Percentiles rank a stretch among this genome's conserved stretches.
Conservation (phyloP, 2,797 vertebrate species). For the Clarias fuscus region DNA sequence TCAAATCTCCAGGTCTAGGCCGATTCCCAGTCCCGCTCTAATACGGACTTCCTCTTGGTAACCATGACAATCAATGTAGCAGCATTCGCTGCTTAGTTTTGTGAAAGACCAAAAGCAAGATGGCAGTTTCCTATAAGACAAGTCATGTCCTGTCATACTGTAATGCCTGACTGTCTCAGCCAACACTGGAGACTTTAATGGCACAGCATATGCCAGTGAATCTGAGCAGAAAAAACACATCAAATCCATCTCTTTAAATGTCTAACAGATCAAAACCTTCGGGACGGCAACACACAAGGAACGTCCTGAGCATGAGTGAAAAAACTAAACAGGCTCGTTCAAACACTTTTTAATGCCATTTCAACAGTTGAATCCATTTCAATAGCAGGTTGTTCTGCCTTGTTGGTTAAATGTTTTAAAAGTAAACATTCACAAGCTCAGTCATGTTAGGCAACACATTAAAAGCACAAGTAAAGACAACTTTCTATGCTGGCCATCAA, state of each 20-base stretch:
- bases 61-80: conserved; percentile 1
- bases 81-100: background rate
- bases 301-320: background rate
- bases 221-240: background rate
- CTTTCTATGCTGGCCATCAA: conserved; percentile 5
- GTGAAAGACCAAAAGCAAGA: conserved; percentile 6
- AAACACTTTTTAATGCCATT: conserved; percentile 13
- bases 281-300: background rate
- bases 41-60: background rate
- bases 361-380: background rate
- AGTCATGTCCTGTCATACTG: background rate
- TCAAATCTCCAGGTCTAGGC: background rate
- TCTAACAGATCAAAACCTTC: background rate
- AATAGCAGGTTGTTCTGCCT: conserved; percentile 1
- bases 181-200: background rate
- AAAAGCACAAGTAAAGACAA: conserved; percentile 4
- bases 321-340: background rate
- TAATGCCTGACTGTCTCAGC: background rate
- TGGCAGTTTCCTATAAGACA: conserved; percentile 11
- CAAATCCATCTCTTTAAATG: background rate
- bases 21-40: background rate
- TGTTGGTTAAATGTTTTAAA: conserved; percentile 22
- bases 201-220: background rate
- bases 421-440: conserved; percentile 21
- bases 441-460: conserved; percentile 3